Evolutionary conservation across 2,113 vertebrate species (phyloP).

Genomic region (Aptenodytes patagonicus): DNA sequence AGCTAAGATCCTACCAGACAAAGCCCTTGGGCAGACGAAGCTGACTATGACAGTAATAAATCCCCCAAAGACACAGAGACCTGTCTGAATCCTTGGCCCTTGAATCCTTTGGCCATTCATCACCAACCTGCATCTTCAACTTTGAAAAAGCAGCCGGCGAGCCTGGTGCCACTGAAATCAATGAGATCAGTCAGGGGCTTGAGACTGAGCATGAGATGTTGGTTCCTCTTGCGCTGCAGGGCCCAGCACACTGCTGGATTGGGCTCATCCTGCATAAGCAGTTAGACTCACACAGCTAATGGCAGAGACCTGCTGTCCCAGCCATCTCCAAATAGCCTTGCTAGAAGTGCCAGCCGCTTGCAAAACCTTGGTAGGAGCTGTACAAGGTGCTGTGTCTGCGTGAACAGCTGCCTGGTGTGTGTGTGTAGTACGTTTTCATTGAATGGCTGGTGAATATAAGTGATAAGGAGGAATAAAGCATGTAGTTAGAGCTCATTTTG

Average conservation of each 20-base stretch:
- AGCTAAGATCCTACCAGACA: constrained; percentile 18
- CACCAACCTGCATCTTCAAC: not conserved
- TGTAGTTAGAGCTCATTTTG: constrained; percentile 34
- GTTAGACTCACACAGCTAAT: not conserved
- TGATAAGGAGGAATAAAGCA: constrained; percentile 25
- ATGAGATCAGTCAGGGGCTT: not conserved
- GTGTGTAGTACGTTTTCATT: not conserved
- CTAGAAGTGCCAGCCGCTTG: not conserved
- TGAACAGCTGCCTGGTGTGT: not conserved
- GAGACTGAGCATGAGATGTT: accelerated
- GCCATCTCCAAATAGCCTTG: not conserved
- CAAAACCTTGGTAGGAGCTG: not conserved
- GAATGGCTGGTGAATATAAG: not conserved
- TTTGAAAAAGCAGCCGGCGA: not conserved
- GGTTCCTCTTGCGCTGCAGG: not conserved
- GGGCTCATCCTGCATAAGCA: not conserved
- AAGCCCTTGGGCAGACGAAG: not conserved
- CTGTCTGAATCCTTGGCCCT: not conserved
- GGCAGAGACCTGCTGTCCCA: not conserved
- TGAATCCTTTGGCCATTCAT: not conserved
- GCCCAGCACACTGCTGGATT: not conserved
- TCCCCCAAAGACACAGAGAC: not conserved
- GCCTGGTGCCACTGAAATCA: not conserved
- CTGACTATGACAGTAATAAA: not conserved
- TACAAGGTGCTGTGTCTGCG: not conserved